phyloP scores from a whole-genome alignment of 2,113 vertebrate species.

The Hippolais icterina region DNA sequence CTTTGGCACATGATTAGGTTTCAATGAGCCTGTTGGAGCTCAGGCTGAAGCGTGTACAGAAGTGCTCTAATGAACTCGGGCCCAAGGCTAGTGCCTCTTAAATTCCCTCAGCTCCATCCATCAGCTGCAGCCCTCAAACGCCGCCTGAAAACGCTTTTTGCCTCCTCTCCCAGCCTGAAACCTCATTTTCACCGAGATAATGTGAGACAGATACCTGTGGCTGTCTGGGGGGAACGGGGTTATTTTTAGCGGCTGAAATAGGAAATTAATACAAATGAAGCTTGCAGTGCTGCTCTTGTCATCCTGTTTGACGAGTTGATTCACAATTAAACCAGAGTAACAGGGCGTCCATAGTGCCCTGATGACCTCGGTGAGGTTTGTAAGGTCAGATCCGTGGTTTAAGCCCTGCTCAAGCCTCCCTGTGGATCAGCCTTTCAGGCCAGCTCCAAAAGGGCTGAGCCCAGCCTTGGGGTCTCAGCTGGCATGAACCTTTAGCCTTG shows the following conservation, averaged over 20 bases:
- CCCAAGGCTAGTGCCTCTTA: not conserved
- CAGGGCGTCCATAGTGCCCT: not conserved
- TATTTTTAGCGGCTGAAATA: not conserved
- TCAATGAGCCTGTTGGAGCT: slow-evolving; percentile 12
- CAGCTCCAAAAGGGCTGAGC: not conserved
- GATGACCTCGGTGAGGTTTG: not conserved
- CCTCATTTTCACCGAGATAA: not conserved
- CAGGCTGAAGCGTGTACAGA: not conserved
- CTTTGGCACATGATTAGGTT: slow-evolving; percentile 39
- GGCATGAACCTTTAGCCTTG: not conserved
- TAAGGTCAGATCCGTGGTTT: not conserved
- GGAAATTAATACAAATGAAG: not conserved
- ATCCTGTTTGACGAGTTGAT: not conserved
- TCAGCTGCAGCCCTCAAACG: not conserved
- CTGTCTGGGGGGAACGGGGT: not conserved
- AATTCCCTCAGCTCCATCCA: slow-evolving; percentile 21
- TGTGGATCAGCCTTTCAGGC: not conserved
- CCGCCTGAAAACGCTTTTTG: not conserved
- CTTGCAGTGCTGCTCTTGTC: not conserved
- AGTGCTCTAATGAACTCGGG: slow-evolving; percentile 14
- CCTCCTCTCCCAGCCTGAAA: not conserved
- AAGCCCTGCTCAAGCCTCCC: not conserved
- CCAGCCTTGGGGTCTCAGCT: not conserved
- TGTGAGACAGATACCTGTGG: not conserved
- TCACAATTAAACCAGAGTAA: not conserved